These are phyloP conservation scores for Ornithorhynchus anatinus DNA, from an alignment of 2,113 vertebrate species.

Conservation along the genomic window DNA sequence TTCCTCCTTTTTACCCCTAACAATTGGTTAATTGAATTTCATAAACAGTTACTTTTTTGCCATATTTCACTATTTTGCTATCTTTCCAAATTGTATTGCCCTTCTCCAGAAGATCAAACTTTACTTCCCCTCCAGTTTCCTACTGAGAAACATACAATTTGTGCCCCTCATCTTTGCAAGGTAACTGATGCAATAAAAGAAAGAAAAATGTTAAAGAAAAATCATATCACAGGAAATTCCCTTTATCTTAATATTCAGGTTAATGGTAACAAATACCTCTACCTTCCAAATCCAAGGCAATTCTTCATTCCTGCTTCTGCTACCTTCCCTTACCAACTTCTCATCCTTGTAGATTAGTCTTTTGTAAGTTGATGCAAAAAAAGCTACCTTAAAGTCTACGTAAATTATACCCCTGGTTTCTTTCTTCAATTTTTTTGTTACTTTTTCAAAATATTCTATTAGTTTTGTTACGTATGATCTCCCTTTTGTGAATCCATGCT, in stretches of 20 bases:
- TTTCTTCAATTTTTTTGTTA: conserved; percentile 59
- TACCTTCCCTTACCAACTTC: conserved; percentile 31
- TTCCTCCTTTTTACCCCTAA: neutral
- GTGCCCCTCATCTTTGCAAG: neutral
- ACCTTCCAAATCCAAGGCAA: conserved; percentile 2
- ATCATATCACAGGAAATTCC: conserved; percentile 31
- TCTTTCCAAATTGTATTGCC: neutral
- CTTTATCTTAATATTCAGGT: conserved; percentile 10
- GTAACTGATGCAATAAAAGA: neutral
- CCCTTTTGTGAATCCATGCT: conserved; percentile 79
- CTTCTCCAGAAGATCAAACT: neutral
- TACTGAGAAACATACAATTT: neutral
- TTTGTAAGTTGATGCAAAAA: conserved; percentile 41
- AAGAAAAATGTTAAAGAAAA: conserved; percentile 24
- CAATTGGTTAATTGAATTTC: conserved; percentile 8
- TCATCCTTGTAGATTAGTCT: conserved; percentile 21
- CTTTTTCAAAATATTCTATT: conserved; percentile 72
- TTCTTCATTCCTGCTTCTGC: conserved; percentile 42
- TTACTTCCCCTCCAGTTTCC: neutral
- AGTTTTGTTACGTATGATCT: conserved; percentile 76
- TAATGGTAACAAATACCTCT: conserved; percentile 16
- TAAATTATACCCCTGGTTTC: conserved; percentile 64
- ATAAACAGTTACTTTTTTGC: neutral
- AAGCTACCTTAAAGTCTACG: conserved; percentile 48
- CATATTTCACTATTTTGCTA: neutral